A percentile compares a stretch with the other conserved stretches of the same genome.
These are phyloP conservation scores for Drosophila anomelani DNA, from an alignment of 2,888 invertebrate species.

Conservation along the genomic window DNA sequence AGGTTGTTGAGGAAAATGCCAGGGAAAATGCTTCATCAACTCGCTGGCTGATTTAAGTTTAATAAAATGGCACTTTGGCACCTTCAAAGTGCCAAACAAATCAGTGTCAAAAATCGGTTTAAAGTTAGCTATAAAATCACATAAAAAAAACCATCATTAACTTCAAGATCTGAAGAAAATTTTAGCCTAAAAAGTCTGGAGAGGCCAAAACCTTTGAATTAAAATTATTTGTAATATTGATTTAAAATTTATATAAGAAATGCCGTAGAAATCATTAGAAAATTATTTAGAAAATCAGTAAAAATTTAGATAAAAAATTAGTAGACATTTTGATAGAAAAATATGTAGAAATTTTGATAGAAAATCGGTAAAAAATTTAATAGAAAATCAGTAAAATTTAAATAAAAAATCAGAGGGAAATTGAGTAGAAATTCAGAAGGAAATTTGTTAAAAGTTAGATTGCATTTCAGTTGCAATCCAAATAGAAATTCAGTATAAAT, in stretches of 20 bases:
- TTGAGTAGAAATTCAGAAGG: no score
- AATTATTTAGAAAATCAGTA: neutral
- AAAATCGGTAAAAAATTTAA: neutral
- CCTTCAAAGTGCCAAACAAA: neutral
- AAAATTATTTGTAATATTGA: no score
- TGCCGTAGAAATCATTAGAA: no score
- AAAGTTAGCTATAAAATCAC: neutral
- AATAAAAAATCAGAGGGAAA: neutral
- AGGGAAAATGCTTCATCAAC: neutral
- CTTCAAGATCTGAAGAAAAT: no score
- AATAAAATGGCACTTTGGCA: neutral
- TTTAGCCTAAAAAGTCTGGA: neutral
- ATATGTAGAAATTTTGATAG: no score
- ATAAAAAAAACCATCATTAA: neutral
- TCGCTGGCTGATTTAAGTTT: neutral
- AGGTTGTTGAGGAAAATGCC: neutral
- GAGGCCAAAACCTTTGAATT: no score
- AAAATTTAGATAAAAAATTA: neutral
- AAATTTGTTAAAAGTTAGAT: no score
- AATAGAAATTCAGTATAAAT: neutral
- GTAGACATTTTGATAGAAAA: no score
- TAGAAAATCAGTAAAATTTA: neutral
- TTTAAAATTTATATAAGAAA: no score
- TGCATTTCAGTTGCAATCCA: no score
- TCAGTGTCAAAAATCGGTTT: neutral